A percentile compares a stretch with the other conserved stretches of the same genome.
Conservation (phyloP, 2,888 invertebrate genomes). For the Rhingia campestris region DNA sequence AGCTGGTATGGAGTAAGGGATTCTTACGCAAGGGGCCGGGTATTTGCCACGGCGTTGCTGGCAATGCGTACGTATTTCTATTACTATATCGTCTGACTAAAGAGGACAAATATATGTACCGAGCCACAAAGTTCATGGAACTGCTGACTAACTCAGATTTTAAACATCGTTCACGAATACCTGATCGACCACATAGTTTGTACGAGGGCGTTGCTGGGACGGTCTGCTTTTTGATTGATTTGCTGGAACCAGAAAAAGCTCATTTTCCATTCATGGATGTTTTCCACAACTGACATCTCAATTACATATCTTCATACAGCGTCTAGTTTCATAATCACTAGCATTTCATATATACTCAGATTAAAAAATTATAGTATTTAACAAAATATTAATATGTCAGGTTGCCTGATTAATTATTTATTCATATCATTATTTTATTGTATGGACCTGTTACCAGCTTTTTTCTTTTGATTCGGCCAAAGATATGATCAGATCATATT, state of each 20-base stretch:
- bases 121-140: constrained; percentile 90
- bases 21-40: constrained; percentile 94
- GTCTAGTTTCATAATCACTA: constrained; percentile 38
- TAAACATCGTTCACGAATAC: constrained; percentile 87
- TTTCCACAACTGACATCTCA: constrained; percentile 77
- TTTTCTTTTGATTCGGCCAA: constrained; percentile 12
- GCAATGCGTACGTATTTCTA: constrained; percentile 91
- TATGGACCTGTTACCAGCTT: background rate
- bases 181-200: constrained; percentile 92
- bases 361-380: constrained; percentile 52
- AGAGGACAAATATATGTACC: constrained; percentile 88
- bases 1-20: constrained; percentile 92
- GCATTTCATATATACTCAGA: constrained; percentile 33
- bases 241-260: constrained; percentile 88
- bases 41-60: constrained; percentile 94
- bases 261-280: constrained; percentile 93
- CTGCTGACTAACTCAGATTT: constrained; percentile 88
- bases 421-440: constrained; percentile 16
- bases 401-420: constrained; percentile 35
- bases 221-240: constrained; percentile 91
- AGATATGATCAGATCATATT: background rate
- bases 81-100: constrained; percentile 89
- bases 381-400: constrained; percentile 38
- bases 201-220: constrained; percentile 94
- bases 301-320: constrained; percentile 37